Evolutionary conservation across 35 echinoderm and acorn worm species (phyloP).

Genomic region (Ophiothrix spiculata): DNA sequence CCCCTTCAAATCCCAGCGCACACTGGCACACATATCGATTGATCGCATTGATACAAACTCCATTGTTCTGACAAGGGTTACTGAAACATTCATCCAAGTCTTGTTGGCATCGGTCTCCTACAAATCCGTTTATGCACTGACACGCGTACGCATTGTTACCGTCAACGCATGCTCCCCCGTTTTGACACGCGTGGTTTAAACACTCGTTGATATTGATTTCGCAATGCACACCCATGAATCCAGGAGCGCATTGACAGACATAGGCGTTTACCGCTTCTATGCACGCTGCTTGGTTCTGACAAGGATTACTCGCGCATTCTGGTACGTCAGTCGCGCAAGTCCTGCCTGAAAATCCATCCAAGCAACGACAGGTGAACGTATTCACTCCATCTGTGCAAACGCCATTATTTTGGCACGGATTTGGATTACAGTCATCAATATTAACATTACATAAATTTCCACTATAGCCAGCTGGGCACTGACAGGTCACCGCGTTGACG

Average conservation of each 20-base stretch:
- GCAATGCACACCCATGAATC: slow-evolving; percentile 37
- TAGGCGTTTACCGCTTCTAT: slow-evolving; percentile 55
- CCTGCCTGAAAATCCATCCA: slow-evolving; percentile 21
- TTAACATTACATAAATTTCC: slow-evolving; percentile 44
- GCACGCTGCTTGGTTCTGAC: slow-evolving; percentile 37
- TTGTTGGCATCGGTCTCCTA: slow-evolving; percentile 13
- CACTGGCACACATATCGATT: slow-evolving; percentile 35
- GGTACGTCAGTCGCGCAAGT: slow-evolving; percentile 37
- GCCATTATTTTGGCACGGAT: slow-evolving; percentile 59
- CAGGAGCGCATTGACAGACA: slow-evolving; percentile 39
- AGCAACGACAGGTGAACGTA: slow-evolving; percentile 34
- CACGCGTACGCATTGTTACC: slow-evolving; percentile 40
- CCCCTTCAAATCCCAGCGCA: slow-evolving; percentile 30
- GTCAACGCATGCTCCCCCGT: slow-evolving; percentile 31
- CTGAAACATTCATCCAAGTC: slow-evolving; percentile 50
- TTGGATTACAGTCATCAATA: slow-evolving; percentile 50
- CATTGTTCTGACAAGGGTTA: slow-evolving; percentile 31
- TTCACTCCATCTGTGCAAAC: slow-evolving; percentile 48
- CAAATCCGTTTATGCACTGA: slow-evolving; percentile 28
- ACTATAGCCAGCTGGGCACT: slow-evolving; percentile 29
- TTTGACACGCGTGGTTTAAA: slow-evolving; percentile 35
- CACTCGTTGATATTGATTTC: slow-evolving; percentile 30
- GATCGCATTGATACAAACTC: not conserved
- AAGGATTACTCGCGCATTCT: slow-evolving; percentile 59
- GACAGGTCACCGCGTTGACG: slow-evolving; percentile 10